Evolutionary conservation across 2,797 vertebrate genomes (phyloP).

Genomic region (Melanogrammus aeglefinus): DNA sequence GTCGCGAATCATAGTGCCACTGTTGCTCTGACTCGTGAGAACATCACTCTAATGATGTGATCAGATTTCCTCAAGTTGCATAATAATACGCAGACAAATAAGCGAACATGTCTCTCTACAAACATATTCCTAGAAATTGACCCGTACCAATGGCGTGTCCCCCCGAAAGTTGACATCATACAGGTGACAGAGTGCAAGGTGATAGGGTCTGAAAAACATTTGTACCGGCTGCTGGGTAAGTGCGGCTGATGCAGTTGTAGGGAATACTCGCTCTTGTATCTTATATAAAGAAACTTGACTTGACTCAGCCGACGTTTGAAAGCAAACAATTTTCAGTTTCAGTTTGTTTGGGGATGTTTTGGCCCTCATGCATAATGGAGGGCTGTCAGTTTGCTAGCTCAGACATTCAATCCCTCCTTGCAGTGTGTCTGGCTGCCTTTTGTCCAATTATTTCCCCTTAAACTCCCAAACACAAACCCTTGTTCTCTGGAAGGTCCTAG

Average conservation of each 20-base stretch:
- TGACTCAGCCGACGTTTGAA: background rate
- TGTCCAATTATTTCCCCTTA: slow-evolving; percentile 5
- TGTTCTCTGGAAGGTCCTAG: slow-evolving; percentile 1
- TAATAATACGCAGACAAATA: background rate
- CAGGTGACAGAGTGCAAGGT: background rate
- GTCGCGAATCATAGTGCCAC: background rate
- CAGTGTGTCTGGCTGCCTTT: background rate
- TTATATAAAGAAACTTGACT: too few relatives aligned
- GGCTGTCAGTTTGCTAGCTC: background rate
- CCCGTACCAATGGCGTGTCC: background rate
- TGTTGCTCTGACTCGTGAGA: background rate
- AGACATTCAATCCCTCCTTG: background rate
- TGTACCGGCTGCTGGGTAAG: background rate
- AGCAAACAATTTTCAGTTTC: background rate
- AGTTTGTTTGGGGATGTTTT: background rate
- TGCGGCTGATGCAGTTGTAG: background rate
- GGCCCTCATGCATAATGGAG: slow-evolving; percentile 2
- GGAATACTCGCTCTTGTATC: background rate
- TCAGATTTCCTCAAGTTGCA: background rate
- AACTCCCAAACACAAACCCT: slow-evolving; percentile 3
- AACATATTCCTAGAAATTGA: background rate
- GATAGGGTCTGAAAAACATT: background rate
- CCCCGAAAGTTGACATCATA: background rate
- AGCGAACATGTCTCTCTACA: background rate
- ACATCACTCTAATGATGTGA: background rate